Evolutionary conservation across 2,888 invertebrate species (phyloP).

Genomic region (Bombyx huttoni): DNA sequence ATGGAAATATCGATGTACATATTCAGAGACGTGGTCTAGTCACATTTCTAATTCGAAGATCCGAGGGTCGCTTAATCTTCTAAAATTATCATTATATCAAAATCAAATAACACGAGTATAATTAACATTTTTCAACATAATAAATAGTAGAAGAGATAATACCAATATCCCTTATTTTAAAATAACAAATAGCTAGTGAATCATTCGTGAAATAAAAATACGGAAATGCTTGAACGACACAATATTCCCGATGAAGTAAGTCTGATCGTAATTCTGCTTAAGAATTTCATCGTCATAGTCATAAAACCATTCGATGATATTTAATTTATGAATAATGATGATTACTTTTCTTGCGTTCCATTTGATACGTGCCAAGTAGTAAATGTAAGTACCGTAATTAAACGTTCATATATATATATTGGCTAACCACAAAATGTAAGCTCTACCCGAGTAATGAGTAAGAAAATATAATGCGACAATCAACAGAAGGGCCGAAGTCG

Average conservation of each 20-base stretch:
- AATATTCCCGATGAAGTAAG: not conserved
- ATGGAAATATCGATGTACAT: no score
- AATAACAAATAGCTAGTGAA: no score
- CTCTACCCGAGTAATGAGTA: conserved; percentile 15
- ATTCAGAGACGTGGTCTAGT: no score
- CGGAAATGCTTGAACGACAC: not conserved
- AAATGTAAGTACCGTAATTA: not conserved
- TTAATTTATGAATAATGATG: not conserved
- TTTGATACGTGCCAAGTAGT: not conserved
- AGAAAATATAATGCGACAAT: conserved; percentile 32
- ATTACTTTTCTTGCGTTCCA: not conserved
- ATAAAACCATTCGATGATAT: not conserved
- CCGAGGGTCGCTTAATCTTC: no score
- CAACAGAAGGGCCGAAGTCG: conserved; percentile 35
- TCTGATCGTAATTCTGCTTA: not conserved
- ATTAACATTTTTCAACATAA: no score
- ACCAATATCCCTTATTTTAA: no score
- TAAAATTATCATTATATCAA: no score
- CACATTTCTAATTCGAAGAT: no score
- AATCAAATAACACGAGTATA: no score
- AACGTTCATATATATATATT: not conserved
- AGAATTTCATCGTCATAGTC: not conserved
- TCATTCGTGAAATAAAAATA: not conserved
- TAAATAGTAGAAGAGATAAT: no score
- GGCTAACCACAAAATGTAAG: not conserved